phyloP scores from a whole-genome alignment of 2,113 vertebrate genomes.

The Pseudolaguvia tuberculata region DNA sequence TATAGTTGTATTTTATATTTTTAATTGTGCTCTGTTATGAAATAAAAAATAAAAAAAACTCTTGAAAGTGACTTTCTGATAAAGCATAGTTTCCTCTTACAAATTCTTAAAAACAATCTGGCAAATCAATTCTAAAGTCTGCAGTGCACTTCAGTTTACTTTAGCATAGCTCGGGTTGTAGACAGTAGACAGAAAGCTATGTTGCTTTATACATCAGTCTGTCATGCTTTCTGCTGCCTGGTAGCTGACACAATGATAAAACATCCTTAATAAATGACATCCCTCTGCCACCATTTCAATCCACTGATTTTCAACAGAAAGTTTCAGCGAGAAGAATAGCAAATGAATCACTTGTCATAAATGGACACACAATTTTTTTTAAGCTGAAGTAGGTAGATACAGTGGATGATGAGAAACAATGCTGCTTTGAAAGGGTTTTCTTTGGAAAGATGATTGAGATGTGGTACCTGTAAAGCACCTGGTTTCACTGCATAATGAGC shows the following conservation, averaged over 20 bases:
- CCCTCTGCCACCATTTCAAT: slow-evolving; percentile 33
- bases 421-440: background rate
- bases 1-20: slow-evolving; percentile 64
- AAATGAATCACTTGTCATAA: slow-evolving; percentile 15
- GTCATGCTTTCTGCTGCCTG: slow-evolving; percentile 31
- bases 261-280: slow-evolving; percentile 29
- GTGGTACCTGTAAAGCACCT: background rate
- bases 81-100: background rate
- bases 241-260: slow-evolving; percentile 39
- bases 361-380: background rate
- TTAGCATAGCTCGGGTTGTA: slow-evolving; percentile 9
- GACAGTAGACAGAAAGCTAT: background rate
- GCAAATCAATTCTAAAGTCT: background rate
- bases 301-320: slow-evolving; percentile 24
- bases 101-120: background rate
- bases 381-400: background rate
- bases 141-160: background rate
- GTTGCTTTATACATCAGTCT: slow-evolving; percentile 20
- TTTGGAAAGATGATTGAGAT: background rate
- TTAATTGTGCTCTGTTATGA: slow-evolving; percentile 54
- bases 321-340: slow-evolving; percentile 22
- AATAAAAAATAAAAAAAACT: slow-evolving; percentile 34
- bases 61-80: slow-evolving; percentile 38
- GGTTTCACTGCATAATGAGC: background rate
- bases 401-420: background rate